Evolutionary conservation across 1,140 invertebrate species (phyloP).

Genomic region (Diorhabda elongata): DNA sequence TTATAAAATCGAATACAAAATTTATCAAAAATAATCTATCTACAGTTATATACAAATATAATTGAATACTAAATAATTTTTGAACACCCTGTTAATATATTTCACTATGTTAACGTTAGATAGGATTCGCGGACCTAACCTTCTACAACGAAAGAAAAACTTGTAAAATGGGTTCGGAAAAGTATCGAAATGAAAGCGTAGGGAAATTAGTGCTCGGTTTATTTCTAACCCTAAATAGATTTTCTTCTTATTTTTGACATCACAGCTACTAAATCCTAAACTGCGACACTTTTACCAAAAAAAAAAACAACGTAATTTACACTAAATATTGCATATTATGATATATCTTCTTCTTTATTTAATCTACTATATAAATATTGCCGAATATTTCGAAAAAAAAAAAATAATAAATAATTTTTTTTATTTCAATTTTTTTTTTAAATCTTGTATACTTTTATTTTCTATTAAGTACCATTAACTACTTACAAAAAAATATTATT

Average conservation of each 20-base stretch:
- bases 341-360: conserved; percentile 20
- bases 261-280: conserved; percentile 39
- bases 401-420: conserved; percentile 15
- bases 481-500: conserved; percentile 33
- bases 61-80: neutral
- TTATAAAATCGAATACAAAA: conserved; percentile 7
- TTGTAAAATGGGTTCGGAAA: neutral
- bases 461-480: conserved; percentile 32
- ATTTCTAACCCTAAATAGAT: conserved; percentile 19
- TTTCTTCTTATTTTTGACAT: conserved; percentile 30
- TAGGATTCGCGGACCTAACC: conserved; percentile 8
- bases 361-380: conserved; percentile 14
- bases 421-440: conserved; percentile 24
- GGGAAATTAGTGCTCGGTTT: conserved; percentile 9
- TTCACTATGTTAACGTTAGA: neutral
- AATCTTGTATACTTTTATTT: conserved; percentile 20
- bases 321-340: conserved; percentile 21
- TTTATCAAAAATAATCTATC: conserved; percentile 15
- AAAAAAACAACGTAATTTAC: conserved; percentile 16
- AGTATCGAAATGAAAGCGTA: conserved; percentile 4
- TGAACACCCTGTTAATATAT: neutral
- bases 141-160: neutral
- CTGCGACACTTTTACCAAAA: conserved; percentile 34
- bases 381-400: conserved; percentile 15
- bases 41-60: conserved; percentile 20